Conservation (phyloP, 2,797 vertebrate genomes). For the Cyclura pinguis region DNA sequence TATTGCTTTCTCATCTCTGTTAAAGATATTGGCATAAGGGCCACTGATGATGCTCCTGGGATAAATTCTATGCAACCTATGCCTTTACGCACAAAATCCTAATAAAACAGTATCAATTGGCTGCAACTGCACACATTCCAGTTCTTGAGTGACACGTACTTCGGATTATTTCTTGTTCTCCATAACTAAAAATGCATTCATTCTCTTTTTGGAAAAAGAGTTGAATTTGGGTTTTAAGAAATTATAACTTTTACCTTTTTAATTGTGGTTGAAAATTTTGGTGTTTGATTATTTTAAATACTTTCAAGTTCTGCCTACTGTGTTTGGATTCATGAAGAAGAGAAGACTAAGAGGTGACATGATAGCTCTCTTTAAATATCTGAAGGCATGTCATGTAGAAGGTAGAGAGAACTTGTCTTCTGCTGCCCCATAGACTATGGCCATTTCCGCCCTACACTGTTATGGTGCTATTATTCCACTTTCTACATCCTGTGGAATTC, state of each 20-base stretch:
- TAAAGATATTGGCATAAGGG: neutral
- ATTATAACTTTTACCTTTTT: neutral
- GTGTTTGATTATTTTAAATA: neutral
- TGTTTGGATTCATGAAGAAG: no score
- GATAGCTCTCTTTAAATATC: no score
- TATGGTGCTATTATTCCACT: no score
- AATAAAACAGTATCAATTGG: neutral
- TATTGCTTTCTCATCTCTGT: neutral
- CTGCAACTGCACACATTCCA: neutral
- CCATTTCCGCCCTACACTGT: no score
- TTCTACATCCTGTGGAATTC: no score
- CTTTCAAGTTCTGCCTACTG: no score
- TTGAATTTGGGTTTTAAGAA: neutral
- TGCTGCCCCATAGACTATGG: no score
- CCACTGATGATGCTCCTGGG: neutral
- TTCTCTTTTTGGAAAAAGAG: neutral
- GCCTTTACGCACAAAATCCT: neutral
- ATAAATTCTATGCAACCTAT: neutral
- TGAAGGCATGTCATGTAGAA: no score
- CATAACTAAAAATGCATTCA: no score
- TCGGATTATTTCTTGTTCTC: no score
- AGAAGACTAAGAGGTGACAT: no score
- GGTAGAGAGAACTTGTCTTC: no score
- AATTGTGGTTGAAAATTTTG: neutral
- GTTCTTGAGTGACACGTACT: neutral